Evolutionary conservation across 2,888 invertebrate species (phyloP), one percentile per base, ranked within the genome.

Genomic region (Lasioglossum marginatum): DNA sequence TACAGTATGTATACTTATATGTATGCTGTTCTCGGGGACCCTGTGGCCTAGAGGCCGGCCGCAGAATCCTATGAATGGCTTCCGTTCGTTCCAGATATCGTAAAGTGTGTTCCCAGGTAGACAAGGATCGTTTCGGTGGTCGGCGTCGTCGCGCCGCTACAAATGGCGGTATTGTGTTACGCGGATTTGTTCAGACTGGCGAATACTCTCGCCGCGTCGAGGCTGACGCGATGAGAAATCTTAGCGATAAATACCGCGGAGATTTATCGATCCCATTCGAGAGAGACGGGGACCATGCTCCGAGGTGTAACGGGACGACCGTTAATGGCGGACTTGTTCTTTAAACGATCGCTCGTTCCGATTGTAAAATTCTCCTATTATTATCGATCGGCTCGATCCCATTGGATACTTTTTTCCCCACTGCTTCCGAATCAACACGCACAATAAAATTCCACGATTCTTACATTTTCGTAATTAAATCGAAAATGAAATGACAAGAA

Each of bases 31-130:
- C 43, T 57, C 78, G 72, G 34, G 72, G 71, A 34, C 68, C 73
- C 60, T 43, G 52, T n/a, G 79, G 86, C 83, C 87, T 87, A 83
- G 73, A 84, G 77, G 83, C 81, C 27, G 68, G 71, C 76, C 40
- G 43, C 77, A 72, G 77, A 82, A 81, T 82, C 81, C 90, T 90
- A 87, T 85, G 87, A 90, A 90, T 88, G 87, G 88, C 89, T 90
- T 90, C 89, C 89, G 88, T 88, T 87, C 89, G 89, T 83, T 90
- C 88, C 83, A 87, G 85, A 83, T 88, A 90, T 87, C 88, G 88
- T 74, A 77, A 81, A 74, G 86, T 76, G 85, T 87, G 79, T 90
- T 90, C 85, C 83, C 84, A 74, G 84, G 84, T 82, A 79, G 48
- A 27, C 68, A 43, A 60, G 78, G 79, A 79, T 88, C 81, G 78